These are phyloP conservation scores for Villa cingulata DNA, from an alignment of 2,888 invertebrate species.

Conservation along the genomic window DNA sequence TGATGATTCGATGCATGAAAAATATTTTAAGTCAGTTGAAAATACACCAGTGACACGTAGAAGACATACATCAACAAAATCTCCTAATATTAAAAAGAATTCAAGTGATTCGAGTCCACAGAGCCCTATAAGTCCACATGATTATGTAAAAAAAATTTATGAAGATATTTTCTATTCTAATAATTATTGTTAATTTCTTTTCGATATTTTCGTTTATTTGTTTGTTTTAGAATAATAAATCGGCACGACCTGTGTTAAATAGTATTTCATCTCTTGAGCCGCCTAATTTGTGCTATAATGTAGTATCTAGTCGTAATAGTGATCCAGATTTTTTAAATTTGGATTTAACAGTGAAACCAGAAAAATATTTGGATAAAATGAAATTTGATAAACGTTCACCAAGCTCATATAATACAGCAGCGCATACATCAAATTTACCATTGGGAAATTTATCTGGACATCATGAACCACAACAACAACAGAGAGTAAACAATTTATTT, in stretches of 20 bases:
- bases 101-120: slow-evolving; percentile 50
- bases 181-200: background rate
- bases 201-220: background rate
- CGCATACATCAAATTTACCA: slow-evolving; percentile 6
- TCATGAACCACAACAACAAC: background rate
- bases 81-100: slow-evolving; percentile 28
- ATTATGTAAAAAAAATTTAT: slow-evolving; percentile 10
- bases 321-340: slow-evolving; percentile 18
- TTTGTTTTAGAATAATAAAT: slow-evolving; percentile 10
- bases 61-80: slow-evolving; percentile 27
- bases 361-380: slow-evolving; percentile 18
- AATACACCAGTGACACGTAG: slow-evolving; percentile 50
- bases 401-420: background rate
- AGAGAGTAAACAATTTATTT: slow-evolving; percentile 13
- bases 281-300: slow-evolving; percentile 12
- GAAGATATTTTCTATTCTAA: background rate
- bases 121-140: slow-evolving; percentile 45
- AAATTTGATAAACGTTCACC: slow-evolving; percentile 14
- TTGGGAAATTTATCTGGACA: slow-evolving; percentile 3
- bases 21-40: slow-evolving; percentile 60
- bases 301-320: slow-evolving; percentile 16
- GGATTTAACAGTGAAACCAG: slow-evolving; percentile 16
- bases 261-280: slow-evolving; percentile 13
- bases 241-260: slow-evolving; percentile 14
- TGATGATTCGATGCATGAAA: slow-evolving; percentile 71